Evolutionary conservation across 2,113 vertebrate species (phyloP).

Genomic region (Myiozetetes cayanensis): DNA sequence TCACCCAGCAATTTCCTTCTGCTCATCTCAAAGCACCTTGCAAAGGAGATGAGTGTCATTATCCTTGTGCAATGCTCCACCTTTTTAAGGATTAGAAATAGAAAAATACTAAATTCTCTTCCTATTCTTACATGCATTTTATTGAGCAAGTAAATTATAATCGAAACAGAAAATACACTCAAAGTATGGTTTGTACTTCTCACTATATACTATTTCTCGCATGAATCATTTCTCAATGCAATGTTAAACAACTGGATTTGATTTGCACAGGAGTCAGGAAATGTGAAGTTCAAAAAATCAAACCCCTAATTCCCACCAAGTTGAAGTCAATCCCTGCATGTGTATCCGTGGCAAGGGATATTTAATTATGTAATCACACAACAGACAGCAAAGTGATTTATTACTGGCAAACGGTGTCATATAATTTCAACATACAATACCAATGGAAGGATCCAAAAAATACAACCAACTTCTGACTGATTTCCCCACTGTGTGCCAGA

Average conservation of each 20-base stretch:
- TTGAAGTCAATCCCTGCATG: constrained; percentile 29
- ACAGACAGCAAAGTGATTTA: constrained; percentile 42
- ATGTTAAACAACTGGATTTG: constrained; percentile 48
- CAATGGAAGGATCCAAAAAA: constrained; percentile 52
- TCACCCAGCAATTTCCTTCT: not conserved
- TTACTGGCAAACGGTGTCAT: constrained; percentile 40
- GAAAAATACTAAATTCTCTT: not conserved
- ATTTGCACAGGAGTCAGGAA: constrained; percentile 66
- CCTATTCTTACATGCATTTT: constrained; percentile 25
- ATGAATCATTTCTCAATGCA: constrained; percentile 48
- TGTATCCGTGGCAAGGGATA: constrained; percentile 27
- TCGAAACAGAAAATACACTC: constrained; percentile 19
- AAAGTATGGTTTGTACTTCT: constrained; percentile 33
- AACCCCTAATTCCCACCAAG: constrained; percentile 43
- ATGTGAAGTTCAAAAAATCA: constrained; percentile 62
- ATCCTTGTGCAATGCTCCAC: not conserved
- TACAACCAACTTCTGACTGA: constrained; percentile 32
- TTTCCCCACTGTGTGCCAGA: not conserved
- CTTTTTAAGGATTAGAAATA: constrained; percentile 1
- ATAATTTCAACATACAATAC: constrained; percentile 50
- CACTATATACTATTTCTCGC: not conserved
- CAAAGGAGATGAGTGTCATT: not conserved
- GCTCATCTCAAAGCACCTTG: not conserved
- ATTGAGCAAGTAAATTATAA: constrained; percentile 24
- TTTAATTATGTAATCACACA: constrained; percentile 50